Evolutionary conservation across 2,113 vertebrate genomes (phyloP).

Genomic region (Neoarius graeffei): DNA sequence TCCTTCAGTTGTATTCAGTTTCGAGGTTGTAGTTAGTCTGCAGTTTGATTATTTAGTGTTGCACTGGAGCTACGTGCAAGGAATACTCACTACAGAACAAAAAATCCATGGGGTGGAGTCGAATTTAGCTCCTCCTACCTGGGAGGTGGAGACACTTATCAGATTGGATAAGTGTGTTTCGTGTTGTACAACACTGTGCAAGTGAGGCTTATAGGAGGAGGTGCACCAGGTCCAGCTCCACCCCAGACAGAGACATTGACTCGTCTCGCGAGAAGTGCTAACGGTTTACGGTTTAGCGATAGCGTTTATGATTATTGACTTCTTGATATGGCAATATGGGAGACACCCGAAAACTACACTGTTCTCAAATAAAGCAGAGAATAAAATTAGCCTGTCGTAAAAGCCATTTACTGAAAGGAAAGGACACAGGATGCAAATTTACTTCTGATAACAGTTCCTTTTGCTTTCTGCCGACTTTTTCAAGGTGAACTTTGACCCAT

Average conservation of each 20-base stretch:
- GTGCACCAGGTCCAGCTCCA: neutral
- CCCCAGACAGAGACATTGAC: neutral
- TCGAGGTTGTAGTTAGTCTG: neutral
- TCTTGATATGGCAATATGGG: neutral
- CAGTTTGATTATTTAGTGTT: neutral
- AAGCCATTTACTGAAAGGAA: neutral
- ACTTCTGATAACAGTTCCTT: neutral
- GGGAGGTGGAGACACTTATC: neutral
- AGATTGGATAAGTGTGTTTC: neutral
- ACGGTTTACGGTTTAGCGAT: neutral
- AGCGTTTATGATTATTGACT: neutral
- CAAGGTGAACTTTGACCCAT: neutral
- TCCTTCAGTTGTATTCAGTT: neutral
- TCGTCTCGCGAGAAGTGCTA: neutral
- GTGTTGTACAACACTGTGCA: neutral
- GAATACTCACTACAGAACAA: neutral
- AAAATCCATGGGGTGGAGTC: neutral
- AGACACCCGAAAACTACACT: neutral
- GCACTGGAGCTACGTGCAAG: neutral
- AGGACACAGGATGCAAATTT: neutral
- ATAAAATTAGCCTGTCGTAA: neutral
- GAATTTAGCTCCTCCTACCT: neutral
- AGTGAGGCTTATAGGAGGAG: neutral
- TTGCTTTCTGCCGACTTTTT: neutral
- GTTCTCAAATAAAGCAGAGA: neutral